Conservation (phyloP, 1,140 invertebrate genomes). For the Luehdorfia chinensis region DNA sequence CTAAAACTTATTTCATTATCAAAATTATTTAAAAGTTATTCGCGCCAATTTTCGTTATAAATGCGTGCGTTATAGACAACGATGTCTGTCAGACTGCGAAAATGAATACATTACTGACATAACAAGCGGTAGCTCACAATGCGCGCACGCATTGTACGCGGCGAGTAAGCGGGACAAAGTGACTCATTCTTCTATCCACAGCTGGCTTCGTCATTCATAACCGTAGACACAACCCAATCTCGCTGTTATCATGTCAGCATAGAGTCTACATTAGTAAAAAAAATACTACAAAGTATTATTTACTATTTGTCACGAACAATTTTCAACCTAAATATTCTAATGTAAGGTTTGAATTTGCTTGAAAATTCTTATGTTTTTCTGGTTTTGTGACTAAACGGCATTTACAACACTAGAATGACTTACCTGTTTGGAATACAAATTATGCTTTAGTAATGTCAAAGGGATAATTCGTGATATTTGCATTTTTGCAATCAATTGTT, state of each 20-base stretch:
- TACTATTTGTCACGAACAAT: conserved; percentile 13
- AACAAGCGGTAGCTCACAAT: conserved; percentile 44
- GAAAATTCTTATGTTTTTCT: conserved; percentile 2
- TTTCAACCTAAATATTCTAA: conserved; percentile 17
- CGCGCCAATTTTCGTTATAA: conserved; percentile 34
- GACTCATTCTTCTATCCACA: conserved; percentile 51
- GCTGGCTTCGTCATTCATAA: conserved; percentile 61
- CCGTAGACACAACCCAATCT: conserved; percentile 19
- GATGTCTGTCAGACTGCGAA: conserved; percentile 36
- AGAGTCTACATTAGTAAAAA: conserved; percentile 23
- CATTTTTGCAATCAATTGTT: conserved; percentile 1
- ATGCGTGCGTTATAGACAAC: conserved; percentile 22
- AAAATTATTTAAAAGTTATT: conserved; percentile 30
- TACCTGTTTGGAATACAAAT: conserved; percentile 17
- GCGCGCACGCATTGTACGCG: conserved; percentile 52
- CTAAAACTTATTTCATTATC: conserved; percentile 21
- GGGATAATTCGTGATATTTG: conserved; percentile 5
- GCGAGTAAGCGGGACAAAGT: conserved; percentile 43
- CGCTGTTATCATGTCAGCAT: conserved; percentile 21
- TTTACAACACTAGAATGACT: conserved; percentile 16
- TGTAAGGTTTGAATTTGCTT: conserved; percentile 7
- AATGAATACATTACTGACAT: conserved; percentile 38
- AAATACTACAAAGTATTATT: neutral
- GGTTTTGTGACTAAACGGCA: conserved; percentile 10
- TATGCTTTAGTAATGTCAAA: conserved; percentile 12